These are phyloP conservation scores for Pomatostomus ruficeps DNA, from an alignment of 2,113 vertebrate species.

Conservation along the genomic window DNA sequence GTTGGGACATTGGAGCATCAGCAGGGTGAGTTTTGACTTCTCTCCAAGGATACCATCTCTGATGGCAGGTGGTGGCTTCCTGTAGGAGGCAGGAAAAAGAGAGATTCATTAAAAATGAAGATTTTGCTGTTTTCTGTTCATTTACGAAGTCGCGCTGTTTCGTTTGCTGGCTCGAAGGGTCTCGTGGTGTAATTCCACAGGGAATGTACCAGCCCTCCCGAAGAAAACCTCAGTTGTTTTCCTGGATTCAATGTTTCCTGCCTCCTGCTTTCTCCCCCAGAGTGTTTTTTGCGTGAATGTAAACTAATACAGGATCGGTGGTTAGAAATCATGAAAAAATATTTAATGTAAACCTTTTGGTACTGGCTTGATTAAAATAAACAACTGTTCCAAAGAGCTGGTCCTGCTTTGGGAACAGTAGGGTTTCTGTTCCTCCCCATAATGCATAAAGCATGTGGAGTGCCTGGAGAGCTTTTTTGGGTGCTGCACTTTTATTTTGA, in stretches of 20 bases:
- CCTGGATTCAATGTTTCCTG: not conserved
- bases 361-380: slow-evolving; percentile 9
- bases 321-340: not conserved
- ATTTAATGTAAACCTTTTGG: not conserved
- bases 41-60: not conserved
- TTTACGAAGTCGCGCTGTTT: not conserved
- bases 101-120: not conserved
- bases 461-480: not conserved
- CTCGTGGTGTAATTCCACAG: not conserved
- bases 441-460: not conserved
- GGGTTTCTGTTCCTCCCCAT: not conserved
- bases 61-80: not conserved
- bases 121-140: not conserved
- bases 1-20: not conserved
- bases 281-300: not conserved
- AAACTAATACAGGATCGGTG: not conserved
- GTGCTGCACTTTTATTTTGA: not conserved
- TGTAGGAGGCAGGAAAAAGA: not conserved
- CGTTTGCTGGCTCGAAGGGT: not conserved
- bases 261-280: not conserved
- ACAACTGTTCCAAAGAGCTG: not conserved
- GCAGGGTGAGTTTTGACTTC: not conserved
- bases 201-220: not conserved
- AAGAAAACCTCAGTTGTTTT: not conserved
- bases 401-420: not conserved